Percentiles rank a stretch among this genome's conserved stretches.
Evolutionary conservation across 2,113 vertebrate genomes (phyloP).

Genomic region (Xiphophorus maculatus): DNA sequence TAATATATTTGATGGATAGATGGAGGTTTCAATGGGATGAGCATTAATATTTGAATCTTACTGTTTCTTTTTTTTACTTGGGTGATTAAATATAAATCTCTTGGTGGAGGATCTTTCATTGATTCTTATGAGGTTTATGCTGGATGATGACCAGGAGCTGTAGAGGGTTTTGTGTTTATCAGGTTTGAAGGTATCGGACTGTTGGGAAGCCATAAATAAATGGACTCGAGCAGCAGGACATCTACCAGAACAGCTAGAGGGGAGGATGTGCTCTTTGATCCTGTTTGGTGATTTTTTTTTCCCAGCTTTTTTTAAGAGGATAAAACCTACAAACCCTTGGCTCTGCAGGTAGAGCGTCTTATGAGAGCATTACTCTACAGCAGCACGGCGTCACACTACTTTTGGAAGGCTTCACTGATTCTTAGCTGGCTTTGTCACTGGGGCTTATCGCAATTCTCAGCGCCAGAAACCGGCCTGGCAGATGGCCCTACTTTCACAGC

Average conservation of each 20-base stretch:
- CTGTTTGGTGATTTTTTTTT: constrained; percentile 45
- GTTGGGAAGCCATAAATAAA: constrained; percentile 29
- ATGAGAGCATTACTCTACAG: constrained; percentile 49
- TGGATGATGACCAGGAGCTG: constrained; percentile 32
- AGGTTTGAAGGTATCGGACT: constrained; percentile 7
- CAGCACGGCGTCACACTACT: constrained; percentile 41
- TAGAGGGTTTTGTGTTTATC: not conserved
- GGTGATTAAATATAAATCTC: constrained; percentile 39
- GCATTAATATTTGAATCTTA: constrained; percentile 48
- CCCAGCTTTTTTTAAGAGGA: constrained; percentile 28
- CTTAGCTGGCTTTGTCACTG: constrained; percentile 64
- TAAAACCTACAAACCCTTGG: constrained; percentile 35
- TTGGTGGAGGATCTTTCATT: constrained; percentile 47
- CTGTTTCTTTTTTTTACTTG: constrained; percentile 20
- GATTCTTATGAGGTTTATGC: constrained; percentile 38
- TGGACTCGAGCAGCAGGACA: constrained; percentile 18
- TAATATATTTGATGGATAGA: constrained; percentile 12
- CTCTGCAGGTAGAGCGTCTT: constrained; percentile 59
- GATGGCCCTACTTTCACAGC: constrained; percentile 43
- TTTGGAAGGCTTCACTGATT: constrained; percentile 59
- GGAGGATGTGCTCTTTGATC: constrained; percentile 36
- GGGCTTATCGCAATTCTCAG: constrained; percentile 49
- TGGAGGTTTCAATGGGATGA: not conserved
- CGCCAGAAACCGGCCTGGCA: constrained; percentile 60
- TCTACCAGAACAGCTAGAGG: constrained; percentile 40